Evolutionary conservation across 2,888 invertebrate species (phyloP).

Genomic region (Nemoura dubitans): DNA sequence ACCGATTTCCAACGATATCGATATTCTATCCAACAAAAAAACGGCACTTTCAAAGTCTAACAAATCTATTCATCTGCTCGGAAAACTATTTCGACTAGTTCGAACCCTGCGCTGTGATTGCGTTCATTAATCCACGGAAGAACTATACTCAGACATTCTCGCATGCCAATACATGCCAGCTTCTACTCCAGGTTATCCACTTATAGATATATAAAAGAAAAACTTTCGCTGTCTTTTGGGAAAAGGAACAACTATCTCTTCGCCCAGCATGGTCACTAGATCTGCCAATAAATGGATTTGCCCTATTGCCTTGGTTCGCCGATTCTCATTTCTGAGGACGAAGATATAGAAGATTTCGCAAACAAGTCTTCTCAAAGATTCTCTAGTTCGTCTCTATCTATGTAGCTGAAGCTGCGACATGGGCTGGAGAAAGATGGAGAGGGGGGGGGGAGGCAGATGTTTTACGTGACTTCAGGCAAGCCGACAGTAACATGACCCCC

Average conservation of each 20-base stretch:
- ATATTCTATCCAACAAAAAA: not conserved
- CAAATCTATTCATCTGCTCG: not conserved
- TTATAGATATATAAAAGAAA: not conserved
- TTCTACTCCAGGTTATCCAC: not conserved
- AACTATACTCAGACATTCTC: not conserved
- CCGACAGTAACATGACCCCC: not conserved
- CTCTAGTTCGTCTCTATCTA: not conserved
- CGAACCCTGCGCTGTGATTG: not conserved
- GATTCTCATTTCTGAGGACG: not conserved
- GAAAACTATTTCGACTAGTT: not conserved
- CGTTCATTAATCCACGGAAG: not conserved
- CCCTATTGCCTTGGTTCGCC: not conserved
- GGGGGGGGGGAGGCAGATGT: too few relatives aligned
- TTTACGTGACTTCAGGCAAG: not conserved
- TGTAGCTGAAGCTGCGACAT: not conserved
- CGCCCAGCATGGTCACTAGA: not conserved
- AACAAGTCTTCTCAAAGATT: not conserved
- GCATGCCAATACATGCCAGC: not conserved
- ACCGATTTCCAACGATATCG: not conserved
- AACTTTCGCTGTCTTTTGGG: not conserved
- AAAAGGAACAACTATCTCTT: not conserved
- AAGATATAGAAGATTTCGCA: not conserved
- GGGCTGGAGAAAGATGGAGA: not conserved
- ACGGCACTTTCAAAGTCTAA: too few relatives aligned
- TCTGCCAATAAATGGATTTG: slow-evolving; percentile 12